A percentile compares a stretch with the other conserved stretches of the same genome.
Conservation (phyloP, 2,888 invertebrate species). For the Dicranocentrus wangi region DNA sequence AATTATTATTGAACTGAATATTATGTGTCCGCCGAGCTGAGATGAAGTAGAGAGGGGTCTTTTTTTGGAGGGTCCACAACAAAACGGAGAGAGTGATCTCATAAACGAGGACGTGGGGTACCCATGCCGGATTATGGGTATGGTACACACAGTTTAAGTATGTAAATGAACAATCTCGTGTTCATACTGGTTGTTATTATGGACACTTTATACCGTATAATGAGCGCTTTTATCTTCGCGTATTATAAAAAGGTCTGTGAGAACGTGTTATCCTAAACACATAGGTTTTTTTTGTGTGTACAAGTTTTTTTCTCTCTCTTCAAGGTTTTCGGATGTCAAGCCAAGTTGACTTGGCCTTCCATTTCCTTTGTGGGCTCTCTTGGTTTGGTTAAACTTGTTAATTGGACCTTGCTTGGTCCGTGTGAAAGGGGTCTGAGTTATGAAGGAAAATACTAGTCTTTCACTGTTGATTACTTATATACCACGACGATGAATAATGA, state of each 20-base stretch:
- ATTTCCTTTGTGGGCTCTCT: slow-evolving; percentile 51
- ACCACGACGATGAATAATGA: slow-evolving; percentile 15
- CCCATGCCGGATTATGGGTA: neutral
- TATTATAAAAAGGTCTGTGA: slow-evolving; percentile 18
- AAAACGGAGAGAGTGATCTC: neutral
- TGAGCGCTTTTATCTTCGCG: neutral
- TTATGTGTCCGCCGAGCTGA: slow-evolving; percentile 17
- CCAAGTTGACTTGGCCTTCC: slow-evolving; percentile 58
- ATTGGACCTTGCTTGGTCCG: slow-evolving; percentile 36
- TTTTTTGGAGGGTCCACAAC: neutral
- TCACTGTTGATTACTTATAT: too few species aligned
- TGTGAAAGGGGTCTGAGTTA: slow-evolving; percentile 34
- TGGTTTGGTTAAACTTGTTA: slow-evolving; percentile 44
- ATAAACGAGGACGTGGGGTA: slow-evolving; percentile 19
- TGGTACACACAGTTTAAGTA: slow-evolving; percentile 16
- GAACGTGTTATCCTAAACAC: too few species aligned
- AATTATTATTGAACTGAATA: slow-evolving; percentile 36
- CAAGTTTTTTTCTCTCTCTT: slow-evolving; percentile 30
- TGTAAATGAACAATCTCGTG: slow-evolving; percentile 45
- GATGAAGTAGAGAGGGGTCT: neutral
- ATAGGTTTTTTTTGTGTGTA: neutral
- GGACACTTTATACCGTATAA: neutral
- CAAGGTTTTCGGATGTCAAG: slow-evolving; percentile 57
- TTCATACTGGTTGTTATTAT: slow-evolving; percentile 14
- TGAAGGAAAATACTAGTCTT: neutral